Conservation (phyloP, 2,797 vertebrate species). For the Cyprinodon diabolis region DNA sequence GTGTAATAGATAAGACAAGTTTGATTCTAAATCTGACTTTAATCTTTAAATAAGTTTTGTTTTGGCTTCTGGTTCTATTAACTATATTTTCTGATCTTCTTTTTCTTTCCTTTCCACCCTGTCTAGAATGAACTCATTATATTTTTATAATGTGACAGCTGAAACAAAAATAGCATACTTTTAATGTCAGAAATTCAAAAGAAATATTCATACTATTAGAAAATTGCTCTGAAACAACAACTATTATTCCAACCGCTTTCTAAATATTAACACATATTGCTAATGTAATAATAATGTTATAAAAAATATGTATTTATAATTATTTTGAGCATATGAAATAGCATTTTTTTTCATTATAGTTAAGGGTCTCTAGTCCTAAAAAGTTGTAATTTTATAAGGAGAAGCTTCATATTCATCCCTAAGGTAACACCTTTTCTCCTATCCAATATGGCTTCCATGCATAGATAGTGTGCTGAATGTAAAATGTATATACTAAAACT, state of each 20-base stretch:
- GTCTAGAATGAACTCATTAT: slow-evolving; percentile 6
- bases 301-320: not conserved
- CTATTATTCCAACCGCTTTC: not conserved
- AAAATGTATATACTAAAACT: too few species aligned
- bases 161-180: not conserved
- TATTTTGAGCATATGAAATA: not conserved
- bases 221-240: not conserved
- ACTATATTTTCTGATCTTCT: not conserved
- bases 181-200: not conserved
- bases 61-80: not conserved
- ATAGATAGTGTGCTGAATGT: too few species aligned
- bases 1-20: not conserved
- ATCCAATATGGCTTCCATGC: too few species aligned
- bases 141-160: not conserved
- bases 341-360: not conserved
- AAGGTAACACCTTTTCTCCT: too few species aligned
- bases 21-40: not conserved
- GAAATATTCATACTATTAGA: too few species aligned
- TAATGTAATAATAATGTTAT: not conserved
- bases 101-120: not conserved
- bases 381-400: too few species aligned
- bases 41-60: not conserved
- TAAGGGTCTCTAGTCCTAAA: not conserved
- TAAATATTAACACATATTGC: not conserved
- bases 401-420: too few species aligned